These are phyloP conservation scores for Cephus runcator DNA, from an alignment of 2,888 invertebrate species.

Conservation along the genomic window DNA sequence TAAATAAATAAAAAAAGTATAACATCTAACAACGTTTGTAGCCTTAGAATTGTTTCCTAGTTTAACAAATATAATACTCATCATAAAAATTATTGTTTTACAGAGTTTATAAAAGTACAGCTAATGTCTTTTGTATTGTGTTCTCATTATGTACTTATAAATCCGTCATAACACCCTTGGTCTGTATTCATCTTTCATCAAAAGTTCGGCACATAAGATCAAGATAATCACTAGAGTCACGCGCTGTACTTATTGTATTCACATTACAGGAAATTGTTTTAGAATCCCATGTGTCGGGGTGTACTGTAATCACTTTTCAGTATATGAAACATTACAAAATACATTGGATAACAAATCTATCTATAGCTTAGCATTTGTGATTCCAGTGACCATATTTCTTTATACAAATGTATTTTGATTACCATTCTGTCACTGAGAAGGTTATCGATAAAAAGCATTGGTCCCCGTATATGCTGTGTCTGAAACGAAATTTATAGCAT, in stretches of 20 bases:
- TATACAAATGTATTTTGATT: no score
- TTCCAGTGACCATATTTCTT: no score
- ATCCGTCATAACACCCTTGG: not conserved
- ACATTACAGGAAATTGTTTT: not conserved
- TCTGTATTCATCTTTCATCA: not conserved
- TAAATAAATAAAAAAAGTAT: constrained; percentile 30
- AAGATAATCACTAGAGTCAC: not conserved
- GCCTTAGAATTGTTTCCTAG: not conserved
- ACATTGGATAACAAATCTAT: no score
- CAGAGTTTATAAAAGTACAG: not conserved
- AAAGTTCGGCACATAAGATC: not conserved
- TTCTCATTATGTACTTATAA: not conserved
- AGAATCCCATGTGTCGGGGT: not conserved
- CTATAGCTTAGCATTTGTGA: no score
- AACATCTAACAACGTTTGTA: not conserved
- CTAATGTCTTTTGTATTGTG: not conserved
- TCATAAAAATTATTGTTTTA: not conserved
- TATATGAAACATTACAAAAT: no score
- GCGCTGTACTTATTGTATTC: not conserved
- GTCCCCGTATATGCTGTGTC: no score
- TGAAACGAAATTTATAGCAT: no score
- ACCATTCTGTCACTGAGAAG: no score
- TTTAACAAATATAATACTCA: not conserved
- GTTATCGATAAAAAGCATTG: no score
- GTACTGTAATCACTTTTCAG: no score